A percentile compares a stretch with the other conserved stretches of the same genome.
Evolutionary conservation across 2,888 invertebrate species (phyloP).

Genomic region (Noctua fimbriata): DNA sequence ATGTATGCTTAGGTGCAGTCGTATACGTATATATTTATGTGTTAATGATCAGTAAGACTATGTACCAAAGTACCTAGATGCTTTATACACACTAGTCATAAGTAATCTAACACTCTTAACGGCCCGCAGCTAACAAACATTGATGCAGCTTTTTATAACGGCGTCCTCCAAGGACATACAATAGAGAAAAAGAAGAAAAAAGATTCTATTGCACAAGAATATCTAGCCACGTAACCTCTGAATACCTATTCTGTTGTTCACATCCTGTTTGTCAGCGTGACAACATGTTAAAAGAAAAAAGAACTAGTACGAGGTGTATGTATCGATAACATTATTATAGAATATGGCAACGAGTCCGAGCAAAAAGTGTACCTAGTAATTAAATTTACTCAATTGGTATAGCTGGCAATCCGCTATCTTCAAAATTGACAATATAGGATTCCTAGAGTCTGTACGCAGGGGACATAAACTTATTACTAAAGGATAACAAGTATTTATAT

Average conservation of each 20-base stretch:
- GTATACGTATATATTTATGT: conserved; percentile 16
- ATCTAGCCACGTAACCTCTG: conserved; percentile 37
- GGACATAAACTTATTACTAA: not conserved
- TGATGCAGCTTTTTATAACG: conserved; percentile 38
- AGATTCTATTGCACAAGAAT: conserved; percentile 53
- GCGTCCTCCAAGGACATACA: conserved; percentile 32
- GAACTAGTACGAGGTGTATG: not conserved
- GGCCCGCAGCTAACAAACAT: not conserved
- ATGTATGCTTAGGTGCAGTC: conserved; percentile 29
- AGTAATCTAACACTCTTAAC: conserved; percentile 15
- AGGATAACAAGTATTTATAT: not conserved
- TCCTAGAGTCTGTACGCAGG: not conserved
- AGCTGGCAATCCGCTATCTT: not conserved
- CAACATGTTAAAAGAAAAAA: conserved; percentile 11
- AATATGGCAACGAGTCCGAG: not conserved
- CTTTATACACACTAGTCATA: conserved; percentile 24
- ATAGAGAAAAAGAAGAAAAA: conserved; percentile 43
- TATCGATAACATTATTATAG: not conserved
- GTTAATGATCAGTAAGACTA: conserved; percentile 41
- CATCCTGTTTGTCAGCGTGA: conserved; percentile 55
- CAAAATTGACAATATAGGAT: not conserved
- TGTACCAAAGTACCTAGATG: not conserved
- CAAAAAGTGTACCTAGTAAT: conserved; percentile 2
- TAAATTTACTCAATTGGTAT: not conserved
- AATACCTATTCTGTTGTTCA: conserved; percentile 54